Evolutionary conservation across 1,140 invertebrate species (phyloP), one percentile per base, ranked within the genome.

Genomic region (Drosophila ohnishii): DNA sequence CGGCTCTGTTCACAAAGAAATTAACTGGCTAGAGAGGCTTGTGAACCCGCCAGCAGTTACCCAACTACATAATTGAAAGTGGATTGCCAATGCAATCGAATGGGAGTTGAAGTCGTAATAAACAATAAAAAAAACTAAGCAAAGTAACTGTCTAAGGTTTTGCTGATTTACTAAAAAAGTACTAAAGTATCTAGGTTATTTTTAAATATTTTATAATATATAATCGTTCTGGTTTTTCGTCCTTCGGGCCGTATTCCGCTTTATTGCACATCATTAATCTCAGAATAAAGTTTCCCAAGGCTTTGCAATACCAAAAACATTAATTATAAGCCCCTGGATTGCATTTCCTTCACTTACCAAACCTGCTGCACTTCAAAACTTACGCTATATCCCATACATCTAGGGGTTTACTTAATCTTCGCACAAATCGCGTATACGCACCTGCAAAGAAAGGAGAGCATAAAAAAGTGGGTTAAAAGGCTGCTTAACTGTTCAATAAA

Each of bases 361-460:
- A 66, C 63, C 57, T 22, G 42, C 13, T n/a, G 40, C 19, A 59
- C 51, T 28, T 63, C 32, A 51, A 67, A 48, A 53, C 60, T 47
- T 44, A 75, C 59, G 6, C 22, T 25, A 13, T 22, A 13, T 30
- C 9, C 25, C 25, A n/a, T 3, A 19, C 10, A 22, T 19, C 14
- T 30, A n/a, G 25, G 19, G 34, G 45, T 19, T 37, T 44, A 30
- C 16, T 64, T 10, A 32, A 53, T 39, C 61, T 61, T 58, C 9
- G 34, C 16, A 37, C 16, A 37, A 32, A 56, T 53, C 48, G 25
- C 35, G 44, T 42, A 78, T 85, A 88, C 83, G 83, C 76, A 88
- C 83, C 83, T 88, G 84, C 6, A 87, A 87, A 25, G 71, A 88
- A 32, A 88, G 51, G 57, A 58, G 57, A 51, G 48, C 34, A 73